phyloP scores from a whole-genome alignment of 2,888 invertebrate species.

The Chalcosyrphus nemorum region DNA sequence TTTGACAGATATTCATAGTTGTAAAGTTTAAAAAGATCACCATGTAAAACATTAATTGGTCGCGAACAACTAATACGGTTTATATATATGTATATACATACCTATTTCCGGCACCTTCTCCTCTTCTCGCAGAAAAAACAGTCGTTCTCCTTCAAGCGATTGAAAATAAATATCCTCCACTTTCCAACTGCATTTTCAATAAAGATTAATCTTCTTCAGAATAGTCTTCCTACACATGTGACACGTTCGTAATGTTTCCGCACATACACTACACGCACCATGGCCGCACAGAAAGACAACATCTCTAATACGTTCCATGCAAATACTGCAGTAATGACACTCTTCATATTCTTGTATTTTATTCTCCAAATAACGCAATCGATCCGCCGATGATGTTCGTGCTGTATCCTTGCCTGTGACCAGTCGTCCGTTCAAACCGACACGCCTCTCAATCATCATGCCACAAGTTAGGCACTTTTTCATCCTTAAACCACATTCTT shows the following conservation, averaged over 20 bases:
- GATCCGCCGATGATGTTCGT: constrained; percentile 86
- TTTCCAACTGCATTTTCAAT: constrained; percentile 75
- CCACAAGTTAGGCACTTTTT: constrained; percentile 89
- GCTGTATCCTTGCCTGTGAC: constrained; percentile 81
- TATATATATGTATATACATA: constrained; percentile 14
- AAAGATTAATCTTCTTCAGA: constrained; percentile 81
- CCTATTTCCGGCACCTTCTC: not conserved
- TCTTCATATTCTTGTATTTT: constrained; percentile 94
- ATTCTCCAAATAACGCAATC: constrained; percentile 87
- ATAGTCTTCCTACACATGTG: constrained; percentile 87
- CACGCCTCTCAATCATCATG: constrained; percentile 84
- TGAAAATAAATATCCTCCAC: constrained; percentile 1
- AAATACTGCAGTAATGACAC: constrained; percentile 92
- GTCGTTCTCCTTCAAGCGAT: not conserved
- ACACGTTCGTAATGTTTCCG: constrained; percentile 90
- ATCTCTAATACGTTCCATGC: constrained; percentile 92
- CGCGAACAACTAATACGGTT: no score
- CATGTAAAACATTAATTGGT: no score
- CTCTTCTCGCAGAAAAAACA: constrained; percentile 33
- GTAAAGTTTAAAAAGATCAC: no score
- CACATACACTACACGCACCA: constrained; percentile 91
- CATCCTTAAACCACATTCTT: constrained; percentile 89
- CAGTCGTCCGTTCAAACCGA: constrained; percentile 83
- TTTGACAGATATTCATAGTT: no score
- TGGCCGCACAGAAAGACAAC: constrained; percentile 95